Conservation (phyloP, 2,797 vertebrate genomes). For the Melanotaenia boesemani region DNA sequence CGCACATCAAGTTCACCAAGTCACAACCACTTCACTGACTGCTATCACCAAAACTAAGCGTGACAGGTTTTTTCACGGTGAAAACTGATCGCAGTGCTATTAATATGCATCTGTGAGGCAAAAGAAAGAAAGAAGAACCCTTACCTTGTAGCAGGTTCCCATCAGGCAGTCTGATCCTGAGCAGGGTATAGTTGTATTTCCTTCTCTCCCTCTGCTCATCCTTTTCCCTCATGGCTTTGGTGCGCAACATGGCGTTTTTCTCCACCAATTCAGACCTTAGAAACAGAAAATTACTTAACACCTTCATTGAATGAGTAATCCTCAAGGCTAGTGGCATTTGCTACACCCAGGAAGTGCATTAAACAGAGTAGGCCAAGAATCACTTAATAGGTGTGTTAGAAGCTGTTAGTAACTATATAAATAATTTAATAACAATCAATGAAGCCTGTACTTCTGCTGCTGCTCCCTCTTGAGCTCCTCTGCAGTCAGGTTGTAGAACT, state of each 20-base stretch:
- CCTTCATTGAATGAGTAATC: rapidly evolving
- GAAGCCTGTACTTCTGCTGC: constrained; percentile 81
- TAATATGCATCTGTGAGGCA: background rate
- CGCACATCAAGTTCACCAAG: background rate
- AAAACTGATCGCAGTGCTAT: background rate
- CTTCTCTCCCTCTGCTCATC: constrained; percentile 92
- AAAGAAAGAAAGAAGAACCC: background rate
- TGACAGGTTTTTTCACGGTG: background rate
- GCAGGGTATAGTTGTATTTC: constrained; percentile 92
- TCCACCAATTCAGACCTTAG: constrained; percentile 89
- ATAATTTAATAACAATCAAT: background rate
- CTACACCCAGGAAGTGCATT: background rate
- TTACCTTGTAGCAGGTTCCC: constrained; percentile 92
- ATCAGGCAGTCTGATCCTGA: constrained; percentile 91
- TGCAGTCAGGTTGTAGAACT: constrained; percentile 91
- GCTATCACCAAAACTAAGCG: background rate
- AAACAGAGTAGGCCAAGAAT: background rate
- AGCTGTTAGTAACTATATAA: background rate
- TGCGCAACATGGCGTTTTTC: constrained; percentile 89
- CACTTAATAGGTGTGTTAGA: background rate
- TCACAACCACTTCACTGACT: background rate
- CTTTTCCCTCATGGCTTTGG: constrained; percentile 94
- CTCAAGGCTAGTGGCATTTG: background rate
- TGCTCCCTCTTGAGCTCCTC: constrained; percentile 93
- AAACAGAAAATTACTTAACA: constrained; percentile 18